Conservation (phyloP, 2,888 invertebrate genomes). For the Hydropsyche betteni region DNA sequence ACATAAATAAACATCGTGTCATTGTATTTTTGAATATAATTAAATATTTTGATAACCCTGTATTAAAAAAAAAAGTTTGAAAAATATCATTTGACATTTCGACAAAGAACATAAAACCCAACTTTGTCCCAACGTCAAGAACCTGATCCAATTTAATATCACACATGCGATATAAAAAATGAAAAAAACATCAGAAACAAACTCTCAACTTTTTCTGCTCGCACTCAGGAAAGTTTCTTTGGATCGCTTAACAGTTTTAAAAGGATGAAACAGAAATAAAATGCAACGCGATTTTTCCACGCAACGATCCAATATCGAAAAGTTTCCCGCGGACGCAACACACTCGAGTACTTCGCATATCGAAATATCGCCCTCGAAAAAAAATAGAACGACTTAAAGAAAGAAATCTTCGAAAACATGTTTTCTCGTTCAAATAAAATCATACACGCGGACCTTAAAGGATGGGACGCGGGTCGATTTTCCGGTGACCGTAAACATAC, state of each 20-base stretch:
- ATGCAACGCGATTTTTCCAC: not conserved
- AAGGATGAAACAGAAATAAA: constrained; percentile 7
- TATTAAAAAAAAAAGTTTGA: no score
- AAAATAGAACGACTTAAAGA: constrained; percentile 22
- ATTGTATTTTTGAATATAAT: no score
- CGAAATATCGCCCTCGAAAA: not conserved
- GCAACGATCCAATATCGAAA: no score
- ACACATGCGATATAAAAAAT: not conserved
- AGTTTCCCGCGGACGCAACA: no score
- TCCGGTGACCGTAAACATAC: constrained; percentile 38
- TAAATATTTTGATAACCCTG: no score
- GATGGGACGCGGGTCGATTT: constrained; percentile 25
- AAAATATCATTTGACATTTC: no score
- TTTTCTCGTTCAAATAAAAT: constrained; percentile 35
- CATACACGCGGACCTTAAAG: constrained; percentile 4
- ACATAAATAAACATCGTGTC: no score
- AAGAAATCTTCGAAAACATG: constrained; percentile 11
- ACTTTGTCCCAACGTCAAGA: not conserved
- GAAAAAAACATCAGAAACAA: not conserved
- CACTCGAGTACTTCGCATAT: no score
- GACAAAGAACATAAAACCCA: not conserved
- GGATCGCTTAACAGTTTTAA: not conserved
- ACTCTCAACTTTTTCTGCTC: no score
- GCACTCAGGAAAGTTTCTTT: not conserved
- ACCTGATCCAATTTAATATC: not conserved